Evolutionary conservation across 2,113 vertebrate genomes (phyloP), one percentile per base, ranked within the genome.

Genomic region (Perognathus longimembris): DNA sequence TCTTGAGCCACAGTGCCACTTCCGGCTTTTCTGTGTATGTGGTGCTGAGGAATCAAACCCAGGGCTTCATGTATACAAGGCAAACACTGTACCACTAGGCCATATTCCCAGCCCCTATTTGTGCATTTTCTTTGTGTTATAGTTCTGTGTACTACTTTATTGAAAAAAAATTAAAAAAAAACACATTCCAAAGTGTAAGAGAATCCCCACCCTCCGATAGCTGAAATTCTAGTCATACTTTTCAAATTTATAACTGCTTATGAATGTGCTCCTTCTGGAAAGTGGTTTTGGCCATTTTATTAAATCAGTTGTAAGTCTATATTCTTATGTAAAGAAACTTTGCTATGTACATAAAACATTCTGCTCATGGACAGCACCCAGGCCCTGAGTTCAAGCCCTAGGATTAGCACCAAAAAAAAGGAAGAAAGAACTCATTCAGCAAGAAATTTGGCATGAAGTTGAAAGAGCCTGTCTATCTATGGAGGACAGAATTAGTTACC

Each of bases 111-210:
- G n/a, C n/a, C n/a, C n/a, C n/a, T 64, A 45, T 45, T 67, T 75
- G 14, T 85, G 22, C 3, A 14, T 88, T 78, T 90, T 83, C 30
- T 42, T 3, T 81, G 2, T 38, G 28, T 50, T 54, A 82, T 12
- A 84, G 40, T 80, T 96, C 42, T n/a, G 81, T 10, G 8, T 77
- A 90, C 91, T 77, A 18, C 63, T 88, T 83, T 91, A 89, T 69
- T 94, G 69, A 70, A 94, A 95, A 96, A 36, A 76, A 32, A n/a
- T n/a, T n/a, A n/a, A n/a, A 73, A 77, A 63, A 40, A 82, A 85
- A 84, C 73, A 32, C 36, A 75, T 93, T 88, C 84, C 42, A 59
- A 80, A 87, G 50, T 90, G 12, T 85, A 61, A 92, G 63, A n/a
- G 69, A 57, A 73, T 64, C 75, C 69, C 61, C 4, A 20, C 40